Evolutionary conservation across 2,888 invertebrate species (phyloP).

Genomic region (Julus scanicus): DNA sequence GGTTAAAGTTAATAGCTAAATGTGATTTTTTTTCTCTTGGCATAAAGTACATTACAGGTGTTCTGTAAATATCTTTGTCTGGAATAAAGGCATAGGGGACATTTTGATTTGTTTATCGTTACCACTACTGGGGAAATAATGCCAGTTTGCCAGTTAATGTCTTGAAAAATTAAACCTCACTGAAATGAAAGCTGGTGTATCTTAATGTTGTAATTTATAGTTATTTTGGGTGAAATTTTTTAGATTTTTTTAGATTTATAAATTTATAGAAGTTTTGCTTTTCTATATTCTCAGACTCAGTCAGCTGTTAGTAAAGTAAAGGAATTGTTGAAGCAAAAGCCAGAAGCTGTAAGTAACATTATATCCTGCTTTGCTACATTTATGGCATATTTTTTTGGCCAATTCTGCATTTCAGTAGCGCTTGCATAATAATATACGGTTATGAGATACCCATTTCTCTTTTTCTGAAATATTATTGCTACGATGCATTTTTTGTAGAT

Average conservation of each 20-base stretch:
- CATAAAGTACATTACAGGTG: too few species aligned
- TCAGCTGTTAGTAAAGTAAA: slow-evolving; percentile 87
- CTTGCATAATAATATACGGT: background rate
- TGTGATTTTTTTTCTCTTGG: too few species aligned
- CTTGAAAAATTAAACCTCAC: too few species aligned
- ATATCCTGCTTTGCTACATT: background rate
- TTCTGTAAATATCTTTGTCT: too few species aligned
- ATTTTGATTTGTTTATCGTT: too few species aligned
- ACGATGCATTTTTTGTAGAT: slow-evolving; percentile 70
- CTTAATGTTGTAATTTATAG: too few species aligned
- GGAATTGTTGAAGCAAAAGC: slow-evolving; percentile 79
- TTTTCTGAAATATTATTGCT: slow-evolving; percentile 34
- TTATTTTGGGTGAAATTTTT: too few species aligned
- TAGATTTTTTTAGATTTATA: background rate
- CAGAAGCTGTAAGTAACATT: slow-evolving; percentile 72
- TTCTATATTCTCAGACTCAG: slow-evolving; percentile 72
- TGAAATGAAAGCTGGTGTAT: too few species aligned
- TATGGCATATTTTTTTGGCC: background rate
- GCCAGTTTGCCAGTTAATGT: too few species aligned
- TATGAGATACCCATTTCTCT: background rate
- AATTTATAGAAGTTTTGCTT: background rate
- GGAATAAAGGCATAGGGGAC: too few species aligned
- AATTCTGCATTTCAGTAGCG: background rate
- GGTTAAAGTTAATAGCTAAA: too few species aligned
- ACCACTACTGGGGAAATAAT: too few species aligned